Base-by-base conservation (phyloP, 2,113 vertebrate species). In the Petroica traversi region DNA sequence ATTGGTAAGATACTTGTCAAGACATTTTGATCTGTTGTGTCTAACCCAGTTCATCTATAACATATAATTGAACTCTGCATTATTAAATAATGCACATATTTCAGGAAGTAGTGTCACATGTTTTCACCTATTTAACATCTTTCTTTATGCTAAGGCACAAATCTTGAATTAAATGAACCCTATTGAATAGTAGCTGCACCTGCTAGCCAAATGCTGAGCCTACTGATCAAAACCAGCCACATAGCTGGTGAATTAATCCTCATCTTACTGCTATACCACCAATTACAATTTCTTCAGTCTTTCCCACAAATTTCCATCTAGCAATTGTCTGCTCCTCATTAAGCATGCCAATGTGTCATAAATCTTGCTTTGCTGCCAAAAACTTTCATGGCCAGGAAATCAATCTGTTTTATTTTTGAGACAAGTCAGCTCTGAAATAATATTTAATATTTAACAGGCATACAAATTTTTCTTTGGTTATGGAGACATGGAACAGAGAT, bases 1-100 rank as follows among this genome's bases (percentile, higher is more conserved):
- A 6, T 91, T 91, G 89, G 76, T 95, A 96, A 93, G 92, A 51
- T 81, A 52, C 63, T 81, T 78, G 86, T 91, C 61, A 78, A 91
- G 83, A 61, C 48, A 75, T 78, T 80, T 93, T 45, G 74, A 86
- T 84, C 83, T 89, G 38, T 90, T 81, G 43, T 93, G 18, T 84
- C 64, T 96, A 91, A 92, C 68, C 24, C 29, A 48, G 31, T 89
- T 71, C 43, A 63, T 86, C 75, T 92, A 7, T 89, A 90, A 86
- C 76, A 40, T 19, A n/a, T 31, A 77, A 74, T 33, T 71, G 76
- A 81, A 86, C 45, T 78, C 52, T 89, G 61, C 59, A 63, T 90
- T 95, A 74, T 92, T 88, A 68, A 90, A 90, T 83, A 90, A 83
- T 62, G 78, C 63, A 74, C 68, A 40, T 85, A n/a, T 54, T 86